phyloP scores from a whole-genome alignment of 2,113 vertebrate genomes.

The Cromileptes altivelis region DNA sequence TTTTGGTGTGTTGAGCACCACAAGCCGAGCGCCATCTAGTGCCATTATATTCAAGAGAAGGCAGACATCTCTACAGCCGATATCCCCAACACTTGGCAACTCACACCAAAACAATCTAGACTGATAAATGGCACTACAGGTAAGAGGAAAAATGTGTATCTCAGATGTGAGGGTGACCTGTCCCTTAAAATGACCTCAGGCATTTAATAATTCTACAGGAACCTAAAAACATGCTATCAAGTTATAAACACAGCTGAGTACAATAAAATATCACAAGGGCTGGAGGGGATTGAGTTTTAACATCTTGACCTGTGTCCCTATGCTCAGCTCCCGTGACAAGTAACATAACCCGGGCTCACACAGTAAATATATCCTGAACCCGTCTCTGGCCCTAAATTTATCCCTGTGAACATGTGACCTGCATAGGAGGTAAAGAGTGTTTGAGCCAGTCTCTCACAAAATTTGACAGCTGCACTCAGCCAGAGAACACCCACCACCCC shows the following conservation, averaged over 20 bases:
- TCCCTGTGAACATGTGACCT: slow-evolving; percentile 76
- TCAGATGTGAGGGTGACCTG: too few species aligned
- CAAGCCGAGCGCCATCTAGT: too few species aligned
- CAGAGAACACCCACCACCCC: slow-evolving; percentile 15
- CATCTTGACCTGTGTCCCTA: slow-evolving; percentile 54
- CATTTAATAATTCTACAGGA: neutral
- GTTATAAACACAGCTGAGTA: slow-evolving; percentile 19
- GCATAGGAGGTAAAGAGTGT: slow-evolving; percentile 68
- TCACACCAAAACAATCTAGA: too few species aligned
- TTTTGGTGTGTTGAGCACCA: too few species aligned
- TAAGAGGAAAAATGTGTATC: too few species aligned
- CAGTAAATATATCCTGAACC: slow-evolving; percentile 77
- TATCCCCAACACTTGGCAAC: too few species aligned
- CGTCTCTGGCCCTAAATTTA: slow-evolving; percentile 80
- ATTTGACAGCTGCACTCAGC: slow-evolving; percentile 76
- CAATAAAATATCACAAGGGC: slow-evolving; percentile 34
- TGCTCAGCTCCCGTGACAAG: slow-evolving; percentile 60
- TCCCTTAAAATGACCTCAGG: neutral
- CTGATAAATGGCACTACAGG: too few species aligned
- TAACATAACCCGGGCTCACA: slow-evolving; percentile 67
- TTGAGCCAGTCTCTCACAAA: slow-evolving; percentile 66
- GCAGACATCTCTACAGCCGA: too few species aligned
- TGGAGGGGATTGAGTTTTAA: slow-evolving; percentile 33
- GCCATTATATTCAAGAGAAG: too few species aligned
- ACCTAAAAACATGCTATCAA: neutral